Evolutionary conservation across 2,797 vertebrate species (phyloP), one percentile per base, ranked within the genome.

Genomic region (Paguma larvata): DNA sequence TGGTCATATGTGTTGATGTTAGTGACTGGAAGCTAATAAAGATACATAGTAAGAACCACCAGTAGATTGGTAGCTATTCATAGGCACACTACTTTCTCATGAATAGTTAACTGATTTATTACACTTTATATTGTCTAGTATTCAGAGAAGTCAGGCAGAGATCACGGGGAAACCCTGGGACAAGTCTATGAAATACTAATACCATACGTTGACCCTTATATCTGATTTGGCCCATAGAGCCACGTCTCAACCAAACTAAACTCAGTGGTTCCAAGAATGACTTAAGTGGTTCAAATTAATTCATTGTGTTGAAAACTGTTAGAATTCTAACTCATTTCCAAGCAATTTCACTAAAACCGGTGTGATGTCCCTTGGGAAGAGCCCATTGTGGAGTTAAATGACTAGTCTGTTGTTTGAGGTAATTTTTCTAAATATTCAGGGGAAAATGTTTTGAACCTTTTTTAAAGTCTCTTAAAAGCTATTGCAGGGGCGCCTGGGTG

Each of bases 401-500:
- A 77, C 51, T 88, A 53, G 3, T 94, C 32, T 93, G 32, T 34
- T 92, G 16, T 67, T 85, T 90, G 9, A 91, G 44, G 23, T 94
- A 51, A 92, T 91, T 91, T 79, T 89, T 92, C 23, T 63, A 87
- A 88, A 72, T 96, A 94, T 87, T 68, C 38, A 89, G 5, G 68
- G 18, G 27, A 3, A 80, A 84, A 44, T 65, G 8, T 46, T 94
- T 93, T 93, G 16, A 97, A 91, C 73, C 34, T 83, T 89, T 91
- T 15, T 73, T 67, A 51, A 95, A 34, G 53, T 88, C 14, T 67
- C 65, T 89, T 85, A n/a, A 72, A 91, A 91, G 38, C n/a, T 77
- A 86, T 72, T 82, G 6, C 63, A 96, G 34, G 88, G 27, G 16
- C 38, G 38, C 38, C 38, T 38, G 38, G 38, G 38, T 38, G 38